phyloP scores from a whole-genome alignment of 2,888 invertebrate species.

The Poecilus cupreus region DNA sequence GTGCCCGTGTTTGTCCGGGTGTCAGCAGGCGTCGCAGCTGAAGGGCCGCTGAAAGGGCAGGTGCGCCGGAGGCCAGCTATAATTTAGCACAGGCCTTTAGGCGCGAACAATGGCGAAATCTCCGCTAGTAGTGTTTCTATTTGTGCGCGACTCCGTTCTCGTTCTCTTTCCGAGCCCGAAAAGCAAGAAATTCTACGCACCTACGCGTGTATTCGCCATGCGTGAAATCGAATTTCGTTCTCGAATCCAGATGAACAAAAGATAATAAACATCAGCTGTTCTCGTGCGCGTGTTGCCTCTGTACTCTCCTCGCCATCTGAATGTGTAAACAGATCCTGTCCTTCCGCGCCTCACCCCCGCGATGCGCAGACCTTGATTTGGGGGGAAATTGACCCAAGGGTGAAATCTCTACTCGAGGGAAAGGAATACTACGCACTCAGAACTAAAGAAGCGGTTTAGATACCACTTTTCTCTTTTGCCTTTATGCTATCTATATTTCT shows the following conservation, averaged over 20 bases:
- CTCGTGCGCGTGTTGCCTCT: constrained; percentile 3
- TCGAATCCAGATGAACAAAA: constrained; percentile 59
- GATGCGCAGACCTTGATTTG: neutral
- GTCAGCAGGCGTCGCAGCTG: constrained; percentile 3
- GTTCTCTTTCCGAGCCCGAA: neutral
- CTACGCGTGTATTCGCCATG: constrained; percentile 56
- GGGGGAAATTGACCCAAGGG: constrained; percentile 9
- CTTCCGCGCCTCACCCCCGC: neutral
- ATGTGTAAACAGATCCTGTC: constrained; percentile 50
- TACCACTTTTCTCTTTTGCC: neutral
- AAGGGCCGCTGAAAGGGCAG: constrained; percentile 39
- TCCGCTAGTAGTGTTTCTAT: constrained; percentile 38
- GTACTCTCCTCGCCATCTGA: constrained; percentile 33
- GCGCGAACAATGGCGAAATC: constrained; percentile 53
- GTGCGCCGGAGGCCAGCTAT: constrained; percentile 30
- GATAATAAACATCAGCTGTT: constrained; percentile 60
- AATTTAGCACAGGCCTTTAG: constrained; percentile 47
- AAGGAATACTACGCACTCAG: neutral
- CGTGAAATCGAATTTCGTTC: constrained; percentile 59
- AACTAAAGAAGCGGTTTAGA: constrained; percentile 24
- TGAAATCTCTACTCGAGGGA: neutral
- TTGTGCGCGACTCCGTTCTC: neutral
- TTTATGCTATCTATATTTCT: constrained; percentile 13
- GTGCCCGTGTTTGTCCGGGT: constrained; percentile 4
- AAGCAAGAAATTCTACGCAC: constrained; percentile 53